Evolutionary conservation across 1,140 invertebrate genomes (phyloP).

Genomic region (Caerostris extrusa): DNA sequence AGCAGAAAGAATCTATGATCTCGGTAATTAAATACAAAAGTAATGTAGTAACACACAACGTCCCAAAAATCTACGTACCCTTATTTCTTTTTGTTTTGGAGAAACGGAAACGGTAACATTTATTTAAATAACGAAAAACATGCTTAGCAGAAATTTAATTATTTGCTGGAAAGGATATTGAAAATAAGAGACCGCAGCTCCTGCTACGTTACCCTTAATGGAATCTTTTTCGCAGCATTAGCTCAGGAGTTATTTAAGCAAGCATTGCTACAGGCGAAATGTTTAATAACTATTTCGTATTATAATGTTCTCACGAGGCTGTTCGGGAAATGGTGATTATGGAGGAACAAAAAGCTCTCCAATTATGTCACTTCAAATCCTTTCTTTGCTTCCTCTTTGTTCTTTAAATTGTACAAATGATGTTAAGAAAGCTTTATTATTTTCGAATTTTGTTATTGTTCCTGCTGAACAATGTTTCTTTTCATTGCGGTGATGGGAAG

Average conservation of each 20-base stretch:
- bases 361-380: slow-evolving; percentile 11
- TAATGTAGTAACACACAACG: background rate
- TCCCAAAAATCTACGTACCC: background rate
- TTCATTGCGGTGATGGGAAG: background rate
- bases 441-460: background rate
- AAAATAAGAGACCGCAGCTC: background rate
- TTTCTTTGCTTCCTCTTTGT: background rate
- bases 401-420: slow-evolving; percentile 29
- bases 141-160: slow-evolving; percentile 31
- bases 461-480: background rate
- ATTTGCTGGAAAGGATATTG: slow-evolving; percentile 24
- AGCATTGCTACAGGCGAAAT: background rate
- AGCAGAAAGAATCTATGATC: background rate
- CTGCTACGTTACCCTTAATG: background rate
- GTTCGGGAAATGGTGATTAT: background rate
- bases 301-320: background rate
- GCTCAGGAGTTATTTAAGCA: background rate
- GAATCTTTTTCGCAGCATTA: slow-evolving; percentile 15
- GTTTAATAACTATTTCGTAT: slow-evolving; percentile 16
- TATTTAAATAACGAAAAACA: slow-evolving; percentile 31
- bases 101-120: background rate
- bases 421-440: slow-evolving; percentile 4
- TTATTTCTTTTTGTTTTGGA: background rate
- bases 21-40: slow-evolving; percentile 22
- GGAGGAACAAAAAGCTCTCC: background rate